A percentile compares a stretch with the other conserved stretches of the same genome.
Conservation (phyloP, 2,113 vertebrate genomes). For the Brachyistius frenatus region DNA sequence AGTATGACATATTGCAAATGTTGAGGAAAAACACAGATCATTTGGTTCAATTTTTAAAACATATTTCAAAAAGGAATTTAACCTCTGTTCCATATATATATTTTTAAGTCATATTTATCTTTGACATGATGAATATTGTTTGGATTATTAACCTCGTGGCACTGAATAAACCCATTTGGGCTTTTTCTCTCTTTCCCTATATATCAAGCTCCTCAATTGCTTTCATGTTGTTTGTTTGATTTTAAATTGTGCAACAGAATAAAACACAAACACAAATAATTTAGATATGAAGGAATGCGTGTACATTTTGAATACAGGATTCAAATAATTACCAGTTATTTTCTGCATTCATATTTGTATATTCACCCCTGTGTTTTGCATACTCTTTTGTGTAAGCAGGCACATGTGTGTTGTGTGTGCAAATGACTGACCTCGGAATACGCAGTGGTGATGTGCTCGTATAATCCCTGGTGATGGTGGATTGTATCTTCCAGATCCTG, state of each 20-base stretch:
- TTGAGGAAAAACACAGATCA: not conserved
- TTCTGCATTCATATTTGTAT: conserved; percentile 8
- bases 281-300: not conserved
- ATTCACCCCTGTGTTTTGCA: not conserved
- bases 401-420: not conserved
- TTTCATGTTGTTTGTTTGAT: not conserved
- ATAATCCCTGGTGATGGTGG: conserved; percentile 97
- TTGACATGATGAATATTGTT: too few relatives aligned
- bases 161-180: too few relatives aligned
- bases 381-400: not conserved
- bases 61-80: too few relatives aligned
- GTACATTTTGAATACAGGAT: conserved; percentile 7
- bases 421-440: conserved; percentile 90
- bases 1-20: not conserved
- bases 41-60: not conserved
- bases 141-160: too few relatives aligned
- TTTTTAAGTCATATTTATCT: not conserved
- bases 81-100: too few relatives aligned
- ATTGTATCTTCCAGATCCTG: conserved; percentile 98
- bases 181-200: not conserved
- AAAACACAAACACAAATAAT: not conserved
- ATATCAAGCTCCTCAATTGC: not conserved
- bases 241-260: not conserved
- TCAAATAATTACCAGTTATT: conserved; percentile 18
- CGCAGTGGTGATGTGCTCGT: conserved; percentile 95